These are phyloP conservation scores for Synanthedon vespiformis DNA, from an alignment of 2,888 invertebrate species.

Conservation along the genomic window DNA sequence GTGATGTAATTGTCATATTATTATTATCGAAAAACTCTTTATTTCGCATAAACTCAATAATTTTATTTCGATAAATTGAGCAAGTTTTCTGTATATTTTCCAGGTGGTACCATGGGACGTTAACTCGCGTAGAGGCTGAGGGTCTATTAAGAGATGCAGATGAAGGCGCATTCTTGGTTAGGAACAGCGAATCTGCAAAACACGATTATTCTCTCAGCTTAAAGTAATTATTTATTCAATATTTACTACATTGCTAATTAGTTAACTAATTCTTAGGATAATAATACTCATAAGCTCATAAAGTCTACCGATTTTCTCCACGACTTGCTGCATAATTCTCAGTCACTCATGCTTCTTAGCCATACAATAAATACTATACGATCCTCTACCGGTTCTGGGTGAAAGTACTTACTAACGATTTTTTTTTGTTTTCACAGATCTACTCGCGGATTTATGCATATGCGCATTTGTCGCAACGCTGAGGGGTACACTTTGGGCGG, in stretches of 20 bases:
- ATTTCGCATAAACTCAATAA: neutral
- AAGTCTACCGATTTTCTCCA: no score
- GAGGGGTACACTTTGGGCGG: constrained; percentile 92
- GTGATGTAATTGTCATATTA: no score
- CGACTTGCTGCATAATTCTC: no score
- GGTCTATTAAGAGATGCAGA: constrained; percentile 82
- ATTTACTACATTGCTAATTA: no score
- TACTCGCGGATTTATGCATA: constrained; percentile 95
- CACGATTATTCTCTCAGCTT: constrained; percentile 94
- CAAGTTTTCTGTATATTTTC: constrained; percentile 4
- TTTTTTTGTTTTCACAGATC: constrained; percentile 74
- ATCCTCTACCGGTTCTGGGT: constrained; percentile 1
- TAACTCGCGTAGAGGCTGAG: constrained; percentile 92
- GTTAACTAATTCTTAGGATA: no score
- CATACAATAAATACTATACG: no score
- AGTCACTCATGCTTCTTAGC: no score
- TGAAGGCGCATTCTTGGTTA: constrained; percentile 94
- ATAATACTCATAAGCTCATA: no score
- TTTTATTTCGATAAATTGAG: constrained; percentile 2
- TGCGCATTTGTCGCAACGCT: constrained; percentile 88
- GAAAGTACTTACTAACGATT: neutral
- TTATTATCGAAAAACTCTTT: neutral
- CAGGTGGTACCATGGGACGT: constrained; percentile 96
- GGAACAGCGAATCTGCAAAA: constrained; percentile 93
- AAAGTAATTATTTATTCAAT: constrained; percentile 77